Percentiles rank a stretch among this genome's conserved stretches.
Evolutionary conservation across 2,888 invertebrate species (phyloP).

Genomic region (Pelosia muscerda): DNA sequence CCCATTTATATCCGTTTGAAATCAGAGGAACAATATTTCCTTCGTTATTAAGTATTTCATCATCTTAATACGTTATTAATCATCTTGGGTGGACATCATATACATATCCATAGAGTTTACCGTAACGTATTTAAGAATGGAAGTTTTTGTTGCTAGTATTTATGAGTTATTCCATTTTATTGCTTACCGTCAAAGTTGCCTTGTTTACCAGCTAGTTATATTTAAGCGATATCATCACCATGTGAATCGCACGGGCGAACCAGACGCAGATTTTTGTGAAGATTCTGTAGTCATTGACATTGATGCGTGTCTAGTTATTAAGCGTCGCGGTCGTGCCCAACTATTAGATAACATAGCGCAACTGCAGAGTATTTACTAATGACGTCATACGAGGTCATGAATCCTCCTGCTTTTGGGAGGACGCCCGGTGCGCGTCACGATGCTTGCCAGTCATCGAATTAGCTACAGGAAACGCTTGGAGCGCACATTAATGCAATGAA

Average conservation of each 20-base stretch:
- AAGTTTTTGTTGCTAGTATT: too few species aligned
- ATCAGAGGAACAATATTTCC: neutral
- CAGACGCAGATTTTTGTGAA: conserved; percentile 2
- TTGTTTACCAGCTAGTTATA: too few species aligned
- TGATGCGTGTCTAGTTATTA: conserved; percentile 44
- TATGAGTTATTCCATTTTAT: too few species aligned
- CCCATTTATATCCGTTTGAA: neutral
- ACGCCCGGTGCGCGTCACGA: conserved; percentile 72
- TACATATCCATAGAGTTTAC: too few species aligned
- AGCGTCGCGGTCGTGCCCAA: conserved; percentile 59
- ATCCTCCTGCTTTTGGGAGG: conserved; percentile 63
- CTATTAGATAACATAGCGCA: conserved; percentile 64
- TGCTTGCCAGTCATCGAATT: conserved; percentile 62
- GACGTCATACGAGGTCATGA: conserved; percentile 76
- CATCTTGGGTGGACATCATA: too few species aligned
- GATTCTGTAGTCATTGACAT: conserved; percentile 22
- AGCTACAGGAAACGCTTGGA: conserved; percentile 68
- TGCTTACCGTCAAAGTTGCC: too few species aligned
- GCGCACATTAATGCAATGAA: neutral
- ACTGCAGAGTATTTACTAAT: conserved; percentile 59
- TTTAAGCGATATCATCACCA: neutral
- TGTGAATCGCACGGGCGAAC: neutral
- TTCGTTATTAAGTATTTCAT: too few species aligned
- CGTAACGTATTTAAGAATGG: too few species aligned
- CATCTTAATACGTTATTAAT: too few species aligned